Conservation (phyloP, 2,888 invertebrate species). For the Hyposoter dolosus region DNA sequence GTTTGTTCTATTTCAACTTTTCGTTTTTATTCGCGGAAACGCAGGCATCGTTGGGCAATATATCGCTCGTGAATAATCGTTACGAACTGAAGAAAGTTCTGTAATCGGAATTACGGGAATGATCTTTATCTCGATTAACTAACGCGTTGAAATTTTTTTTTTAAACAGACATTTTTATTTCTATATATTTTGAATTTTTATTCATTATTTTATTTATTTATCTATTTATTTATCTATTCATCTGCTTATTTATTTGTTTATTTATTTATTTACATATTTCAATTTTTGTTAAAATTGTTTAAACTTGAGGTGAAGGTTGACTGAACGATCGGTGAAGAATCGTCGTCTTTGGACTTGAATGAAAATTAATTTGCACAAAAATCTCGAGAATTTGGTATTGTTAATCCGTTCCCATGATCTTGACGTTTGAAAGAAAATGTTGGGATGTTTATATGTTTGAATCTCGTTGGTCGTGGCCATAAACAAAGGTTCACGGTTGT, state of each 20-base stretch:
- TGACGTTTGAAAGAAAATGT: neutral
- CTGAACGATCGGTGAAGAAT: neutral
- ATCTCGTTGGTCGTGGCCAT: neutral
- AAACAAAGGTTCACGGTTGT: constrained; percentile 16
- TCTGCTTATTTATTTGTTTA: too few relatives aligned
- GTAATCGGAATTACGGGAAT: neutral
- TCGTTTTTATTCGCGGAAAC: neutral
- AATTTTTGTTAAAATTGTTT: neutral
- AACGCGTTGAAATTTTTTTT: neutral
- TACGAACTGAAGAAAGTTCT: neutral
- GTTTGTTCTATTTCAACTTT: constrained; percentile 23
- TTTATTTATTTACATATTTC: too few relatives aligned
- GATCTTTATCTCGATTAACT: neutral
- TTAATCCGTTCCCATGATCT: neutral
- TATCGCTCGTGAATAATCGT: constrained; percentile 26
- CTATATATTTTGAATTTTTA: too few relatives aligned
- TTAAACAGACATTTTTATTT: too few relatives aligned
- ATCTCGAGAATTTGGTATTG: neutral
- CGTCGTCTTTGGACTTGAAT: neutral
- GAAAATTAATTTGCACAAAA: neutral
- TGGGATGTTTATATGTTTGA: neutral
- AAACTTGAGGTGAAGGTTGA: neutral
- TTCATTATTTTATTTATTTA: too few relatives aligned
- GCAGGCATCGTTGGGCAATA: constrained; percentile 35
- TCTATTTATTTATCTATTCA: too few relatives aligned